A percentile compares a stretch with the other conserved stretches of the same genome.
These are phyloP conservation scores for Arge pagana DNA, from an alignment of 2,888 invertebrate species.

Conservation along the genomic window DNA sequence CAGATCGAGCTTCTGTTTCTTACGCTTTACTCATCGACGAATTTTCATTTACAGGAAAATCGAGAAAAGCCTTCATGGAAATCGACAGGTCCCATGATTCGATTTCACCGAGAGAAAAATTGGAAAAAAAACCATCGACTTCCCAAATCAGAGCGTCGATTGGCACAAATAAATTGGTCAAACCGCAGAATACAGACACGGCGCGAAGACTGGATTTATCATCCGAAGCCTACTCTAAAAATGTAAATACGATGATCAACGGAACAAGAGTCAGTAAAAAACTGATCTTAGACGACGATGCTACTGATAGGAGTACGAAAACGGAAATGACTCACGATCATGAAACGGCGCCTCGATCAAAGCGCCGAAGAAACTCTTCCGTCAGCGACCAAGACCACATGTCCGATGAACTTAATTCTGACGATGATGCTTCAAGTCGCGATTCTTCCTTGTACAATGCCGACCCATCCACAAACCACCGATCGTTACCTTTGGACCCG, in stretches of 20 bases:
- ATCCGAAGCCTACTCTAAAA: conserved; percentile 47
- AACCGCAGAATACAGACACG: conserved; percentile 35
- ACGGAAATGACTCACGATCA: conserved; percentile 27
- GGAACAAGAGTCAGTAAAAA: conserved; percentile 48
- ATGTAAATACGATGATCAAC: conserved; percentile 42
- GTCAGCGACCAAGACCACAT: conserved; percentile 20
- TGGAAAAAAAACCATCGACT: conserved; percentile 33
- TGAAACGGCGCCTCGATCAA: conserved; percentile 21
- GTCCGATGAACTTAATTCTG: conserved; percentile 12
- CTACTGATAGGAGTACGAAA: conserved; percentile 30
- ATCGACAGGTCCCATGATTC: conserved; percentile 20
- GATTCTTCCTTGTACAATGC: conserved; percentile 10
- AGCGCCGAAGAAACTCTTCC: conserved; percentile 24
- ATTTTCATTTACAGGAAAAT: conserved; percentile 42
- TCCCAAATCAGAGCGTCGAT: conserved; percentile 22
- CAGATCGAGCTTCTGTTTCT: neutral
- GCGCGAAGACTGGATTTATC: conserved; percentile 37
- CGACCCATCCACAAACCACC: neutral
- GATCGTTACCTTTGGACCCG: neutral
- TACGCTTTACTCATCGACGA: conserved; percentile 2
- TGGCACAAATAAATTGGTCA: conserved; percentile 25
- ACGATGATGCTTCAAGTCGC: conserved; percentile 26
- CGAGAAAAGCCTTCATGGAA: conserved; percentile 36
- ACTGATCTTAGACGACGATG: conserved; percentile 36
- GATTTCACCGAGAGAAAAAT: neutral